A percentile compares a stretch with the other conserved stretches of the same genome.
Evolutionary conservation across 2,113 vertebrate genomes (phyloP).

Genomic region (Leptodactylus fuscus): DNA sequence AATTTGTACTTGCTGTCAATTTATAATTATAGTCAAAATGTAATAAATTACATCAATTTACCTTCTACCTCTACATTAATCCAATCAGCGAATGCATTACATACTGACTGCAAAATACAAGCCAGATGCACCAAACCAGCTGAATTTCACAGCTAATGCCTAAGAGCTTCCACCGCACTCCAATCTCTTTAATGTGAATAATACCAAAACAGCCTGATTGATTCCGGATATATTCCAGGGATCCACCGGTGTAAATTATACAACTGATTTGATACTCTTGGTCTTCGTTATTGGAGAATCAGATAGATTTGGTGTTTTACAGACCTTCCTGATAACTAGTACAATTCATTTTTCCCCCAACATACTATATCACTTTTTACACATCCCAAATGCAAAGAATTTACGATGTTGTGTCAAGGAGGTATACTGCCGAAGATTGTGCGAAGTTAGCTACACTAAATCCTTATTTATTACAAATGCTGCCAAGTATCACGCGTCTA

Average conservation of each 20-base stretch:
- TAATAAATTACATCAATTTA: constrained; percentile 44
- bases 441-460: neutral
- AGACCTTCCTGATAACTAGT: no score
- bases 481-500: neutral
- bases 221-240: neutral
- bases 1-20: constrained; percentile 34
- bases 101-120: constrained; percentile 17
- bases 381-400: neutral
- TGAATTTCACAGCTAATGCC: constrained; percentile 33
- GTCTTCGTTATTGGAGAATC: neutral
- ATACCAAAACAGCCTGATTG: constrained; percentile 22
- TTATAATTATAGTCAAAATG: constrained; percentile 32
- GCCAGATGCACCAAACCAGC: constrained; percentile 28
- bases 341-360: neutral
- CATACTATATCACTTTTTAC: neutral
- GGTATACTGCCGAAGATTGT: no score
- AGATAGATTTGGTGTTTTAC: neutral
- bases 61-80: constrained; percentile 44
- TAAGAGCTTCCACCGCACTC: neutral
- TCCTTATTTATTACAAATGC: neutral
- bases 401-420: neutral
- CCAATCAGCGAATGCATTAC: constrained; percentile 28
- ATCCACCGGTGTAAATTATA: neutral
- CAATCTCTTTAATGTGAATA: constrained; percentile 9
- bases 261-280: neutral